Evolutionary conservation across 2,888 invertebrate genomes (phyloP).

Genomic region (Helobdella robusta): DNA sequence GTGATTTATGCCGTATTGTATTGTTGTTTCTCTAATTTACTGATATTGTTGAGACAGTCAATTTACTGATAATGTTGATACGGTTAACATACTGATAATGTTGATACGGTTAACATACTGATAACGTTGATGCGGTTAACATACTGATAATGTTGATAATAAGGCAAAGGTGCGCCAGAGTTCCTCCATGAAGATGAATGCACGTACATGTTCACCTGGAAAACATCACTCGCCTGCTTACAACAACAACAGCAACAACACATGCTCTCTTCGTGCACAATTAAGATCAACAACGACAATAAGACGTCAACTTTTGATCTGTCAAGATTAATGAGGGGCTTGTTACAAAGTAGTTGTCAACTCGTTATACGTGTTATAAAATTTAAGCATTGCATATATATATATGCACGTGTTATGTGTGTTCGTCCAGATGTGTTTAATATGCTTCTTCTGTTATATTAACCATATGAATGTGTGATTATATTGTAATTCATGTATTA

Average conservation of each 20-base stretch:
- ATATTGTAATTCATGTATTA: too few relatives aligned
- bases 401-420: too few relatives aligned
- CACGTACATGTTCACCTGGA: conserved; percentile 21
- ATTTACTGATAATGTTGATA: not conserved
- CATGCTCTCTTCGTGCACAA: too few relatives aligned
- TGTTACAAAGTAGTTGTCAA: not conserved
- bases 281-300: too few relatives aligned
- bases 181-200: conserved; percentile 19
- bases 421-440: too few relatives aligned
- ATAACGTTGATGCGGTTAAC: not conserved
- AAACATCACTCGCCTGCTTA: conserved; percentile 17
- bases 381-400: too few relatives aligned
- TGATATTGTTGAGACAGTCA: not conserved
- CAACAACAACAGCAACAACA: too few relatives aligned
- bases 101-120: not conserved
- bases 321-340: conserved; percentile 10
- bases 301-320: conserved; percentile 18
- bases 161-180: not conserved
- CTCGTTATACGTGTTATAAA: too few relatives aligned
- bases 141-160: not conserved
- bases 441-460: too few relatives aligned
- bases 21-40: not conserved
- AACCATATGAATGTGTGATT: too few relatives aligned
- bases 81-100: not conserved
- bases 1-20: not conserved